phyloP scores from a whole-genome alignment of 1,140 invertebrate species.

The Drosophila lacertosa region DNA sequence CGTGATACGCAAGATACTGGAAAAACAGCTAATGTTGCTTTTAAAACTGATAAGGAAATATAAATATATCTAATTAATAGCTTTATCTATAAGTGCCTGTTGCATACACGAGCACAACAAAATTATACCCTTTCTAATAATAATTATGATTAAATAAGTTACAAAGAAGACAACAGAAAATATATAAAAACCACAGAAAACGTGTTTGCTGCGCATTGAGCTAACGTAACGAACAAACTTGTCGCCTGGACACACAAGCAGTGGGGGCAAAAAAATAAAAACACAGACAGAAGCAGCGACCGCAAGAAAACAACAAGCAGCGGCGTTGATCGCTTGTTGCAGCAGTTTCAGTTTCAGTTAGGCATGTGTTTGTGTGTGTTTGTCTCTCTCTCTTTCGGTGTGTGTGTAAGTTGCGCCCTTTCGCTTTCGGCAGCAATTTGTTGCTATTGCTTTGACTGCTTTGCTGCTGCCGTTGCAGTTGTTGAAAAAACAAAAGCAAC shows the following conservation, averaged over 20 bases:
- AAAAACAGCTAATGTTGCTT: too few relatives aligned
- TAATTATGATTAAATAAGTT: too few relatives aligned
- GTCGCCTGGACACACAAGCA: conserved; percentile 43
- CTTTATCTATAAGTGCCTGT: too few relatives aligned
- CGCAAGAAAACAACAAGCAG: conserved; percentile 38
- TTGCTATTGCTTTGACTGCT: conserved; percentile 41
- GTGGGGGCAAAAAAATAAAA: too few relatives aligned
- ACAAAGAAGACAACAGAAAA: too few relatives aligned
- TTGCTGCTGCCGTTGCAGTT: conserved; percentile 17
- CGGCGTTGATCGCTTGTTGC: conserved; percentile 43
- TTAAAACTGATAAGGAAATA: too few relatives aligned
- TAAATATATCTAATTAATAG: too few relatives aligned
- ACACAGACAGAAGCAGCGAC: conserved; percentile 28
- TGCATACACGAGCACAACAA: too few relatives aligned
- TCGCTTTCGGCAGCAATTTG: conserved; percentile 71
- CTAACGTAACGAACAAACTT: conserved; percentile 39
- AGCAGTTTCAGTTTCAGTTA: conserved; percentile 59
- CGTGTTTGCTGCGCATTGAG: conserved; percentile 29
- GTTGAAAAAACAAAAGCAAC: conserved; percentile 21
- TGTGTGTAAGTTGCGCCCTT: conserved; percentile 59
- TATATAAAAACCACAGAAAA: neutral
- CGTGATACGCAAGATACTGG: too few relatives aligned
- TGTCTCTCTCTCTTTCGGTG: too few relatives aligned
- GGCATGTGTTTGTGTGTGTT: conserved; percentile 15
- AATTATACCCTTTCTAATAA: too few relatives aligned